Evolutionary conservation across 2,888 invertebrate genomes (phyloP), one percentile per base, ranked within the genome.

Genomic region (Himalopsyche tibetana): DNA sequence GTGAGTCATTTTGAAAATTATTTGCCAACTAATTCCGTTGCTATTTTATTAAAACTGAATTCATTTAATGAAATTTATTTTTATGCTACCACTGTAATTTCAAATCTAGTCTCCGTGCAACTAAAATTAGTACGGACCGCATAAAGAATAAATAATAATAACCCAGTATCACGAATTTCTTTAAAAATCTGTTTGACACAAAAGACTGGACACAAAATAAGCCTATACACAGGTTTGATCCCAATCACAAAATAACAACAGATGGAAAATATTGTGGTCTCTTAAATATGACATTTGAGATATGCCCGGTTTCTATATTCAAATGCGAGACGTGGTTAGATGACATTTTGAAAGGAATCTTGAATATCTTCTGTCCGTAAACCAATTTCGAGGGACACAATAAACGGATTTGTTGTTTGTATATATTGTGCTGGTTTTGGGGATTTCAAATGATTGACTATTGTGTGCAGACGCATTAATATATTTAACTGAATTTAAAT

Each of bases 231-330:
- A 42, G 83, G 51, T 83, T 45, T 83, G 83, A 83, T 83, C 83
- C 79, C 83, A 74, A 63, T 82, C 69, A 82, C 63, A 83, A 28
- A 9, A 51, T 83, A 79, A 85, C 83, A 80, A 45, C 79, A 79
- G 82, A 85, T 38, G 80, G 84, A 82, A 84, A 87, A 86, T 86
- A 83, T 86, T 82, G 82, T 83, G 83, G 82, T 69, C 84, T 86
- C 74, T 81, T 84, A 82, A 83, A 87, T 86, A 45, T 84, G 87
- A 86, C 87, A 84, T 69, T 79, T 84, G 86, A 87, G 86, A 86
- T 86, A 74, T 82, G 82, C 42, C 80, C 63, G 19, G 28, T 63
- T 63, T 11, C 12, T 82, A 51, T 85, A 84, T 85, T 84, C 84
- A 83, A 84, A 86, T 86, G n/a, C 36, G 83, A 87, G 81, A 85